Conservation (phyloP, 2,888 invertebrate species). For the Strigamia transsilvanica region DNA sequence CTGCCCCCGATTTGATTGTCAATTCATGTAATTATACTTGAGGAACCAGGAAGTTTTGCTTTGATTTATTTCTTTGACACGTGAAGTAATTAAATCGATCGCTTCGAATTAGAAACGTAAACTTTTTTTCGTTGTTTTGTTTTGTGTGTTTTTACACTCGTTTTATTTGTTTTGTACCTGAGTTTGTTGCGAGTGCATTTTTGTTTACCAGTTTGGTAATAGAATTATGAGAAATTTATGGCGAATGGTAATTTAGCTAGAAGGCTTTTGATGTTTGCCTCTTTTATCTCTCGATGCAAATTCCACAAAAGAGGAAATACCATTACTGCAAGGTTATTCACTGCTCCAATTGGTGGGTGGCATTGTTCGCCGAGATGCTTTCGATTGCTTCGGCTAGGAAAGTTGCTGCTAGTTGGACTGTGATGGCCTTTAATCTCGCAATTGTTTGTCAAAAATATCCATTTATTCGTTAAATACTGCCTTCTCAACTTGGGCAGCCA, state of each 20-base stretch:
- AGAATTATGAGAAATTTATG: slow-evolving; percentile 41
- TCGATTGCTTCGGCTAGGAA: slow-evolving; percentile 1
- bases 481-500: neutral
- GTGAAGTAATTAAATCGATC: neutral
- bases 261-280: slow-evolving; percentile 42
- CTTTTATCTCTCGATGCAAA: slow-evolving; percentile 45
- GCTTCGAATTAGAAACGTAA: neutral
- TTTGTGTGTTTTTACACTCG: neutral
- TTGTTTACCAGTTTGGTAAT: slow-evolving; percentile 6
- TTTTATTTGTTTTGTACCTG: neutral
- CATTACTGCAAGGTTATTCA: slow-evolving; percentile 37
- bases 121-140: neutral
- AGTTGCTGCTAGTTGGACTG: slow-evolving; percentile 1
- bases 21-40: neutral
- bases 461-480: slow-evolving; percentile 15
- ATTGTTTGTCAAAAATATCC: neutral
- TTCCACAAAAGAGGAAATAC: slow-evolving; percentile 46
- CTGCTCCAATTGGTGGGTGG: slow-evolving; percentile 5
- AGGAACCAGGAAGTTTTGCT: neutral
- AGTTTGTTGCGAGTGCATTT: neutral
- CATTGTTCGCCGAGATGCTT: slow-evolving; percentile 27
- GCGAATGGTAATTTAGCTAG: slow-evolving; percentile 31
- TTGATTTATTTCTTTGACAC: neutral
- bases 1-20: neutral
- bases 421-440: slow-evolving; percentile 1